phyloP scores from a whole-genome alignment of 2,113 vertebrate genomes.

The Calypte anna region DNA sequence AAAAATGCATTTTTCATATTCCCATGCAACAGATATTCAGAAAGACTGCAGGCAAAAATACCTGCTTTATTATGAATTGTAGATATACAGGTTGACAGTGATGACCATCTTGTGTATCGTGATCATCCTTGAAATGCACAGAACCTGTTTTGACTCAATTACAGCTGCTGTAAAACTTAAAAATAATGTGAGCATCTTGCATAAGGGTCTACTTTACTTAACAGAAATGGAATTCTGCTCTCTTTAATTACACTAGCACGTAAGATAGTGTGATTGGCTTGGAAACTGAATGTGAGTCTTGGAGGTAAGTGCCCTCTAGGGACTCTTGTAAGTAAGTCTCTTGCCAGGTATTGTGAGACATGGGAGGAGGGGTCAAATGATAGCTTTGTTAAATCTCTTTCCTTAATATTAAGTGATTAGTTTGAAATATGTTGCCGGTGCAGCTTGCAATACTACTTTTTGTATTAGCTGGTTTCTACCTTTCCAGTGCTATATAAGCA shows the following conservation, averaged over 20 bases:
- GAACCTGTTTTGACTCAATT: slow-evolving; percentile 5
- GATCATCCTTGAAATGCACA: background rate
- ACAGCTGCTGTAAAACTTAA: slow-evolving; percentile 3
- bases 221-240: background rate
- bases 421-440: background rate
- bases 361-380: background rate
- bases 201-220: slow-evolving; percentile 12
- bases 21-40: background rate
- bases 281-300: background rate
- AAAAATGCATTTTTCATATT: background rate
- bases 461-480: background rate
- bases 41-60: background rate
- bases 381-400: background rate
- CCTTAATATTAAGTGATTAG: background rate
- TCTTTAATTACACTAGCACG: slow-evolving; percentile 25
- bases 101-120: slow-evolving; percentile 10
- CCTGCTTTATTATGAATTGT: background rate
- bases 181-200: background rate
- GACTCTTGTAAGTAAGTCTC: background rate
- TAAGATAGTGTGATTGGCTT: background rate
- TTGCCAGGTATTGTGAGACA: background rate
- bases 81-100: background rate
- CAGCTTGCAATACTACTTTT: background rate
- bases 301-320: background rate
- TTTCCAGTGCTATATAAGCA: background rate